Conservation (phyloP, 2,888 invertebrate genomes). For the Lordiphosa andalusiaca region DNA sequence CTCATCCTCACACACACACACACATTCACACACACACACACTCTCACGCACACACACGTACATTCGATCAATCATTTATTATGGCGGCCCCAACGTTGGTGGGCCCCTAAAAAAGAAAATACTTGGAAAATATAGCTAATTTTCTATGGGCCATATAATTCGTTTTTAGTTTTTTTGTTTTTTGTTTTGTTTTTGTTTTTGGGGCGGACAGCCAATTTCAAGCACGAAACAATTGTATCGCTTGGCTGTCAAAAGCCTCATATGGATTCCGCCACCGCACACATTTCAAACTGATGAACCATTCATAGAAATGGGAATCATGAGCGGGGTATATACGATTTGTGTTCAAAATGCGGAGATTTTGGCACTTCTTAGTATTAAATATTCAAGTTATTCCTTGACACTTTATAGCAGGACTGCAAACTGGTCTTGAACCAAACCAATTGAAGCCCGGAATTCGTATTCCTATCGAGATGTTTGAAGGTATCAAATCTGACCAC, state of each 20-base stretch:
- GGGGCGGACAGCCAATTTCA: conserved; percentile 42
- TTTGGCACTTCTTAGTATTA: too few species aligned
- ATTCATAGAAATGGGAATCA: too few species aligned
- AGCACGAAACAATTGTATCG: conserved; percentile 47
- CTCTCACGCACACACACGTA: conserved; percentile 27
- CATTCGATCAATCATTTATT: conserved; percentile 71
- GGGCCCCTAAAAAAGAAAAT: conserved; percentile 49
- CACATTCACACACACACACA: conserved; percentile 23
- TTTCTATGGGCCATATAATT: conserved; percentile 48
- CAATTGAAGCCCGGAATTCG: too few species aligned
- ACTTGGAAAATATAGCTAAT: conserved; percentile 53
- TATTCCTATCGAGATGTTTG: too few species aligned
- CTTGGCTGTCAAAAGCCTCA: conserved; percentile 30
- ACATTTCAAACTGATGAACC: conserved; percentile 6
- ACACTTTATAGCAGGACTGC: too few species aligned
- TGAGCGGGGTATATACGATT: too few species aligned
- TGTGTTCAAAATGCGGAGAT: too few species aligned
- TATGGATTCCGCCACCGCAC: conserved; percentile 2
- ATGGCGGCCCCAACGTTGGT: conserved; percentile 67
- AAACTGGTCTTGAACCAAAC: too few species aligned
- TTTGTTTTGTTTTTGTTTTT: conserved; percentile 11
- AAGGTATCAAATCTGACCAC: too few species aligned
- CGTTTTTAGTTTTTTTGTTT: conserved; percentile 24
- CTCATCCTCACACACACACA: conserved; percentile 18
- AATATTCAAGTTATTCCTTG: too few species aligned